phyloP scores from a whole-genome alignment of 2,888 invertebrate species.

The Tiliacea citrago region DNA sequence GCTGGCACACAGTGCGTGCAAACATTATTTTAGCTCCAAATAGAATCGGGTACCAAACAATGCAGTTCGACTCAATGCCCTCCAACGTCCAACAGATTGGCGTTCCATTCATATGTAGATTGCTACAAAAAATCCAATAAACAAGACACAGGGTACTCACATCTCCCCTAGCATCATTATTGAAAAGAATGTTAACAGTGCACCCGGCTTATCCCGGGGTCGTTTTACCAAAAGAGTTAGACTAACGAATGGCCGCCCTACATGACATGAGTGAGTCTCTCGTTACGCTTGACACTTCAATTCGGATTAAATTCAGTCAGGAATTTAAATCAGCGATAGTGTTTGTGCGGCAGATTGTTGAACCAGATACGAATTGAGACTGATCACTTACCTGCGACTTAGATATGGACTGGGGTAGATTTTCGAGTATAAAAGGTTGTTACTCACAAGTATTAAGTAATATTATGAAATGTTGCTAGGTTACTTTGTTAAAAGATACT shows the following conservation, averaged over 20 bases:
- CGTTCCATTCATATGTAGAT: slow-evolving; percentile 90
- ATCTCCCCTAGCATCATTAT: slow-evolving; percentile 88
- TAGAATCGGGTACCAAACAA: slow-evolving; percentile 76
- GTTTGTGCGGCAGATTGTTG: slow-evolving; percentile 57
- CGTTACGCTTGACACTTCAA: slow-evolving; percentile 88
- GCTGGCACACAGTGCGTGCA: slow-evolving; percentile 47
- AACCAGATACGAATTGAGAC: slow-evolving; percentile 55
- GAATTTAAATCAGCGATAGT: slow-evolving; percentile 76
- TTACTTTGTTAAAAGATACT: neutral
- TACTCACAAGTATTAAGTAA: slow-evolving; percentile 19
- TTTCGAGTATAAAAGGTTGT: slow-evolving; percentile 21
- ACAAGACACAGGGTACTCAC: slow-evolving; percentile 86
- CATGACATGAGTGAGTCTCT: slow-evolving; percentile 74
- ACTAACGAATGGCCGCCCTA: slow-evolving; percentile 89
- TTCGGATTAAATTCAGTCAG: slow-evolving; percentile 85
- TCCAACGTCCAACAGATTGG: slow-evolving; percentile 86
- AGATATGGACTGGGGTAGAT: slow-evolving; percentile 40
- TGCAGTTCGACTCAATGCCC: slow-evolving; percentile 77
- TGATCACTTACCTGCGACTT: slow-evolving; percentile 61
- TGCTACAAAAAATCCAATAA: slow-evolving; percentile 91
- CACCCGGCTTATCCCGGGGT: slow-evolving; percentile 88
- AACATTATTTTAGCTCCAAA: slow-evolving; percentile 65
- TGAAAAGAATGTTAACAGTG: slow-evolving; percentile 90
- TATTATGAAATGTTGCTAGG: slow-evolving; percentile 21
- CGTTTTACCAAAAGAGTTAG: slow-evolving; percentile 90